Percentiles rank a stretch among this genome's conserved stretches.
phyloP scores from a whole-genome alignment of 1,140 invertebrate species.

The Aleiodes sp. region DNA sequence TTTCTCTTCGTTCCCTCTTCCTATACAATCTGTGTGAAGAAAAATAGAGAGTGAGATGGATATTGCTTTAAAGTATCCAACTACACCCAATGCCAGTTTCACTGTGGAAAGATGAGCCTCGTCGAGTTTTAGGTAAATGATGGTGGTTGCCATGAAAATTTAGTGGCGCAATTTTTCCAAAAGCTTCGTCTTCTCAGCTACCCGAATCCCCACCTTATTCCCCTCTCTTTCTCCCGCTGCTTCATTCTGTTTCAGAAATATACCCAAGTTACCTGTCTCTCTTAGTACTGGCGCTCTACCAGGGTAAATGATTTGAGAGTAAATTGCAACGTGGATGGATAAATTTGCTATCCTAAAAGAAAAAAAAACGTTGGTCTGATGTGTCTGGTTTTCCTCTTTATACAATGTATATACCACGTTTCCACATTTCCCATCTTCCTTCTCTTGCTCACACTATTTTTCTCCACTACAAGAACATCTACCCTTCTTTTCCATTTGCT shows the following conservation, averaged over 20 bases:
- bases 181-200: conserved; percentile 43
- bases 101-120: conserved; percentile 17
- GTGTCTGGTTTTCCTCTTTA: conserved; percentile 20
- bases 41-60: background rate
- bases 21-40: background rate
- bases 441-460: conserved; percentile 21
- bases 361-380: conserved; percentile 40
- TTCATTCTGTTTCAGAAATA: background rate
- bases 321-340: conserved; percentile 44
- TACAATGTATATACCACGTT: background rate
- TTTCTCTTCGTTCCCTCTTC: too few relatives aligned
- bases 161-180: conserved; percentile 59
- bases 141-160: conserved; percentile 59
- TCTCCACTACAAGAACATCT: conserved; percentile 20
- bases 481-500: conserved; percentile 21
- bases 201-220: background rate
- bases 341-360: conserved; percentile 32
- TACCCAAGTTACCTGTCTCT: conserved; percentile 43
- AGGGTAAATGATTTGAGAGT: conserved; percentile 52
- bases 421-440: conserved; percentile 34
- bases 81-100: conserved; percentile 13
- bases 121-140: conserved; percentile 58
- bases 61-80: conserved; percentile 2
- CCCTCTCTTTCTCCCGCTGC: conserved; percentile 20
- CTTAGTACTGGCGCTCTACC: conserved; percentile 26